Percentiles rank a stretch among this genome's conserved stretches.
Evolutionary conservation across 2,888 invertebrate genomes (phyloP).

Genomic region (Melanchra persicariae): DNA sequence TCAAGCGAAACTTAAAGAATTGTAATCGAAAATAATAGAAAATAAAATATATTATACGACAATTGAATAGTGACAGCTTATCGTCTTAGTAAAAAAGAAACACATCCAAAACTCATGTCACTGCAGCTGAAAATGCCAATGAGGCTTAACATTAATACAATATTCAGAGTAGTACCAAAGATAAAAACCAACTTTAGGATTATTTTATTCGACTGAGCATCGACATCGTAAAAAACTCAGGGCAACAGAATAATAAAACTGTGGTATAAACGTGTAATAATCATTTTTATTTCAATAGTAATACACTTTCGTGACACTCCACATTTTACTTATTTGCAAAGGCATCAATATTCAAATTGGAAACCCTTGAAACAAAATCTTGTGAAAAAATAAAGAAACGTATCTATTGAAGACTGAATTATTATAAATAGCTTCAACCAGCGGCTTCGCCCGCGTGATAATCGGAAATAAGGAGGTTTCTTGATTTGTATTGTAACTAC

Average conservation of each 20-base stretch:
- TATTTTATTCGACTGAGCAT: conserved; percentile 33
- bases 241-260: conserved; percentile 47
- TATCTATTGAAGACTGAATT: conserved; percentile 6
- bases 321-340: conserved; percentile 11
- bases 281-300: conserved; percentile 25
- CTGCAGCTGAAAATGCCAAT: too few relatives aligned
- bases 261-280: conserved; percentile 10
- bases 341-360: conserved; percentile 38
- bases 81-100: too few relatives aligned
- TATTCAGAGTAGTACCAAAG: conserved; percentile 27
- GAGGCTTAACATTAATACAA: too few relatives aligned
- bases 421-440: too few relatives aligned
- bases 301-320: conserved; percentile 18
- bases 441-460: too few relatives aligned
- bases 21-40: too few relatives aligned
- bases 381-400: background rate
- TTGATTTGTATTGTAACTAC: too few relatives aligned
- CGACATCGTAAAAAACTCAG: conserved; percentile 30
- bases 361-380: conserved; percentile 23
- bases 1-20: too few relatives aligned
- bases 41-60: too few relatives aligned
- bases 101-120: too few relatives aligned
- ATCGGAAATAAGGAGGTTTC: too few relatives aligned
- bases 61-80: too few relatives aligned
- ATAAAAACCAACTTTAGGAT: conserved; percentile 28